These are phyloP conservation scores for Cerceris ruficornis DNA, from an alignment of 2,888 invertebrate species.

Conservation along the genomic window DNA sequence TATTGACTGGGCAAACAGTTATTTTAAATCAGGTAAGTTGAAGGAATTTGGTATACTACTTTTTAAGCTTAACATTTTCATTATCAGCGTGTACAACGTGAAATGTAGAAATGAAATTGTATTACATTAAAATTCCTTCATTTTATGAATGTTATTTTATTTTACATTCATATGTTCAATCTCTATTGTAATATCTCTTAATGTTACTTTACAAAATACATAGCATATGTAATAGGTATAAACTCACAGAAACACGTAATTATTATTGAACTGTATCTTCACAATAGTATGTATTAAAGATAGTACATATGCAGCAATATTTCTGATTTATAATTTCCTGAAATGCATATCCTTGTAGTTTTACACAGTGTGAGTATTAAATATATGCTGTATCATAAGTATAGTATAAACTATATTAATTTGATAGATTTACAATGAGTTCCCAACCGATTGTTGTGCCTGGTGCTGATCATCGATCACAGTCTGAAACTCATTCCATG, in stretches of 20 bases:
- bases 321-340: slow-evolving; percentile 4
- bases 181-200: background rate
- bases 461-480: slow-evolving; percentile 72
- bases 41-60: slow-evolving; percentile 37
- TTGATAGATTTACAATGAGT: slow-evolving; percentile 70
- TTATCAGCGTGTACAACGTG: background rate
- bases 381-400: background rate
- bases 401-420: background rate
- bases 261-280: slow-evolving; percentile 25
- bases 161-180: background rate
- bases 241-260: slow-evolving; percentile 10
- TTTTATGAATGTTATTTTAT: background rate
- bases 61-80: background rate
- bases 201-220: background rate
- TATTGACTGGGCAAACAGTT: slow-evolving; percentile 39
- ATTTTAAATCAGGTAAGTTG: slow-evolving; percentile 44
- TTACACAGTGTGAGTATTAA: background rate
- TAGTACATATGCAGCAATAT: background rate
- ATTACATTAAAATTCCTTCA: background rate
- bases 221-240: background rate
- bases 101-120: background rate
- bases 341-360: background rate
- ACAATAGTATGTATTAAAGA: slow-evolving; percentile 15
- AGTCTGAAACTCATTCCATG: slow-evolving; percentile 72
- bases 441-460: slow-evolving; percentile 80